Conservation (phyloP, 2,113 vertebrate species). For the Oxyruncus cristatus region DNA sequence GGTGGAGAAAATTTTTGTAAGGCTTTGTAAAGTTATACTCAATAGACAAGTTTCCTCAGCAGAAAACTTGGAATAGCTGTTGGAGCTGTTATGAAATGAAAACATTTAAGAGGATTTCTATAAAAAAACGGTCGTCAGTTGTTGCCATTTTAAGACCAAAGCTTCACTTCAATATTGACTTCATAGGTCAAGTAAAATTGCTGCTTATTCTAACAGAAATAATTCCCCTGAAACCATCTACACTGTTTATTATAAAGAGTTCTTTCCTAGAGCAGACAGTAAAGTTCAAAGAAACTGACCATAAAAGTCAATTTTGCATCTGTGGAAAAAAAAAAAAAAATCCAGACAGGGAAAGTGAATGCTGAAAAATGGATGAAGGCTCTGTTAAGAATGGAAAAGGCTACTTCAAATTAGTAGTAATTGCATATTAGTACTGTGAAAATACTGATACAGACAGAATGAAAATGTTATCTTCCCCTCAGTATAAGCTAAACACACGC, state of each 20-base stretch:
- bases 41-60: background rate
- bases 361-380: background rate
- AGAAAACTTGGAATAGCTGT: background rate
- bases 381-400: background rate
- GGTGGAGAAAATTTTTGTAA: background rate
- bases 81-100: background rate
- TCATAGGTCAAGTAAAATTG: conserved; percentile 38
- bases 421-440: background rate
- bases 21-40: background rate
- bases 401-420: background rate
- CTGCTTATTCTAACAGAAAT: conserved; percentile 23
- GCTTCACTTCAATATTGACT: conserved; percentile 1
- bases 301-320: background rate
- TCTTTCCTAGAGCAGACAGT: background rate
- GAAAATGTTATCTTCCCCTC: background rate
- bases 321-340: background rate
- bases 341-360: background rate
- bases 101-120: background rate
- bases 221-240: conserved; percentile 12
- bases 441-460: background rate
- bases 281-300: background rate
- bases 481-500: background rate
- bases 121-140: background rate
- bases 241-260: background rate
- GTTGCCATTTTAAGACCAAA: background rate